Conservation (phyloP, 1,140 invertebrate species). For the Colletes gigas region DNA sequence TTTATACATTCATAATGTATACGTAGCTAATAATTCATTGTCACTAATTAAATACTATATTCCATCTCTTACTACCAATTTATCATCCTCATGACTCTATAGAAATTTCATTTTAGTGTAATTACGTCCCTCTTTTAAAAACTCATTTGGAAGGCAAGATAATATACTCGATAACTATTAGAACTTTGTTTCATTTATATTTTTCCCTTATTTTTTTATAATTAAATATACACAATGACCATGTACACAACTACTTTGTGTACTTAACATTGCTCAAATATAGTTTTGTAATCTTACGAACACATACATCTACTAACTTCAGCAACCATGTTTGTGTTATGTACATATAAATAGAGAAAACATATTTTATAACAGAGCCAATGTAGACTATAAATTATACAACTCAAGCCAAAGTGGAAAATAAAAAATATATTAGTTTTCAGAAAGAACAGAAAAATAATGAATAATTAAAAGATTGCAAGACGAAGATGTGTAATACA, state of each 20-base stretch:
- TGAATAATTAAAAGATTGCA: not conserved
- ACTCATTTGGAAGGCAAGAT: slow-evolving; percentile 1
- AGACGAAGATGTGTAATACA: not conserved
- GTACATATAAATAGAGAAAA: slow-evolving; percentile 1
- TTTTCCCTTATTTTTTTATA: slow-evolving; percentile 18
- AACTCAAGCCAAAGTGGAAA: not conserved
- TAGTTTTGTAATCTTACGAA: slow-evolving; percentile 13
- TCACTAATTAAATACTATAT: not conserved
- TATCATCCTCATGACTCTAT: not conserved
- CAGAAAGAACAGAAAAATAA: not conserved
- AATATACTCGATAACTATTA: not conserved
- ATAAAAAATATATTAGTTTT: not conserved
- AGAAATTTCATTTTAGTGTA: slow-evolving; percentile 3
- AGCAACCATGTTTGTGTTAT: not conserved
- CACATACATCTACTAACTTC: slow-evolving; percentile 3
- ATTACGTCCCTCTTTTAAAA: not conserved
- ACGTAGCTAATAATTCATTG: not conserved
- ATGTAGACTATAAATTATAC: not conserved
- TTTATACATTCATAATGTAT: not conserved
- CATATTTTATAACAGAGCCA: not conserved
- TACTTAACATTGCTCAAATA: slow-evolving; percentile 41
- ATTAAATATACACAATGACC: slow-evolving; percentile 33
- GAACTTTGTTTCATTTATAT: slow-evolving; percentile 26
- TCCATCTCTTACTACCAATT: not conserved
- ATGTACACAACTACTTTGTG: slow-evolving; percentile 10